phyloP scores from a whole-genome alignment of 1,140 invertebrate species.

The Scaptomyza hsui region DNA sequence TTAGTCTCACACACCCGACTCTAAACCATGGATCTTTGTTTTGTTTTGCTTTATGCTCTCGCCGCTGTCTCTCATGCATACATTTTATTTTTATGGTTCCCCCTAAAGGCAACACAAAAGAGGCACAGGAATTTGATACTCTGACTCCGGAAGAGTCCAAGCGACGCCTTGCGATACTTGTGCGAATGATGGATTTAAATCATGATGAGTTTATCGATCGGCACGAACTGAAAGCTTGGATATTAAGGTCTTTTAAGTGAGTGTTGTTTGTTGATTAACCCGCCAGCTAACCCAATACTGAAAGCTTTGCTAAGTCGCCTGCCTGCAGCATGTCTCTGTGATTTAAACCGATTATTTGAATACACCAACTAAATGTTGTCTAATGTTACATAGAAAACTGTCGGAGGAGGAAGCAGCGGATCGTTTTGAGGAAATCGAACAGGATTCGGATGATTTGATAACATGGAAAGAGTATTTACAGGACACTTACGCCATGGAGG shows the following conservation, averaged over 20 bases:
- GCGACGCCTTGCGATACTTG: slow-evolving; percentile 89
- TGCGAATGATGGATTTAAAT: slow-evolving; percentile 95
- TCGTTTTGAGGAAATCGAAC: slow-evolving; percentile 93
- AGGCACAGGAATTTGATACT: slow-evolving; percentile 96
- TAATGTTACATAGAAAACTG: slow-evolving; percentile 88
- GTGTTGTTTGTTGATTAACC: slow-evolving; percentile 83
- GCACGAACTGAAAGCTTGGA: slow-evolving; percentile 95
- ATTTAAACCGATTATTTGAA: background rate
- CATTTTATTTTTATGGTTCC: slow-evolving; percentile 16
- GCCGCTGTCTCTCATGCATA: slow-evolving; percentile 12
- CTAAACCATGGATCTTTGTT: background rate
- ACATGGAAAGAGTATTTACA: slow-evolving; percentile 95
- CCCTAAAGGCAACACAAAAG: slow-evolving; percentile 92
- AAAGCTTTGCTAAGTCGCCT: slow-evolving; percentile 21
- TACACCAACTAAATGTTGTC: slow-evolving; percentile 13
- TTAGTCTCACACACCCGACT: background rate
- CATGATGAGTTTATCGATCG: slow-evolving; percentile 89
- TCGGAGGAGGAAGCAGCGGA: slow-evolving; percentile 95
- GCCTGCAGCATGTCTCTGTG: slow-evolving; percentile 33
- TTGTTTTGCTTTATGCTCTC: background rate
- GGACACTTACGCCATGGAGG: slow-evolving; percentile 91
- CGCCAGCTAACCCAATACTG: slow-evolving; percentile 32
- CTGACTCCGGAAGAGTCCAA: slow-evolving; percentile 95
- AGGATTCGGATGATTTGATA: slow-evolving; percentile 91
- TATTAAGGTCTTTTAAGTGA: slow-evolving; percentile 95